phyloP scores from a whole-genome alignment of 1,140 invertebrate genomes.

The Linepithema humile region DNA sequence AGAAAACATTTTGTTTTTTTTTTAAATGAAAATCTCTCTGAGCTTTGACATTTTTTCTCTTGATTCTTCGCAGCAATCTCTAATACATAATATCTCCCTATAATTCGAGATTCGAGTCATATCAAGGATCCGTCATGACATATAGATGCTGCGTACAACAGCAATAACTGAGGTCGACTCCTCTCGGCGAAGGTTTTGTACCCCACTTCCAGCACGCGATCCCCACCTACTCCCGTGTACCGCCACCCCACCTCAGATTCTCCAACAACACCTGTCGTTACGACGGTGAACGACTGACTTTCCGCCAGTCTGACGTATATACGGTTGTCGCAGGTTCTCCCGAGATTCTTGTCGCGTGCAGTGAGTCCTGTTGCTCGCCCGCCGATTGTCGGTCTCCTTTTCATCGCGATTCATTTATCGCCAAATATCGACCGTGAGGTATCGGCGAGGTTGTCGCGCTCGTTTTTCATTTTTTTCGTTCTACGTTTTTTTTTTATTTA shows the following conservation, averaged over 20 bases:
- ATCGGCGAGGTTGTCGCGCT: background rate
- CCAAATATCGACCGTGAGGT: background rate
- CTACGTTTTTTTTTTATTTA: background rate
- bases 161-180: constrained; percentile 49
- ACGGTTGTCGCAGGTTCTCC: constrained; percentile 51
- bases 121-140: constrained; percentile 28
- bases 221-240: background rate
- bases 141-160: constrained; percentile 15
- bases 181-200: constrained; percentile 53
- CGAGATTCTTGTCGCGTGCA: constrained; percentile 49
- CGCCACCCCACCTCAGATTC: constrained; percentile 52
- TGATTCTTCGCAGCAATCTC: background rate
- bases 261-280: constrained; percentile 66
- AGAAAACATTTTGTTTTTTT: no score
- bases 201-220: constrained; percentile 51
- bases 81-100: background rate
- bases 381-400: background rate
- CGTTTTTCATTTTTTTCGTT: background rate
- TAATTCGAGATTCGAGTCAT: background rate
- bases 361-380: constrained; percentile 28
- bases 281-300: constrained; percentile 58
- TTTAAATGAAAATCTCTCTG: no score
- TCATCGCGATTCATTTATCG: constrained; percentile 2
- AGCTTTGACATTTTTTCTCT: background rate
- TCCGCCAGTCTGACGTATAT: constrained; percentile 62